Conservation (phyloP, 2,888 invertebrate species). For the Cyclophora albipunctata region DNA sequence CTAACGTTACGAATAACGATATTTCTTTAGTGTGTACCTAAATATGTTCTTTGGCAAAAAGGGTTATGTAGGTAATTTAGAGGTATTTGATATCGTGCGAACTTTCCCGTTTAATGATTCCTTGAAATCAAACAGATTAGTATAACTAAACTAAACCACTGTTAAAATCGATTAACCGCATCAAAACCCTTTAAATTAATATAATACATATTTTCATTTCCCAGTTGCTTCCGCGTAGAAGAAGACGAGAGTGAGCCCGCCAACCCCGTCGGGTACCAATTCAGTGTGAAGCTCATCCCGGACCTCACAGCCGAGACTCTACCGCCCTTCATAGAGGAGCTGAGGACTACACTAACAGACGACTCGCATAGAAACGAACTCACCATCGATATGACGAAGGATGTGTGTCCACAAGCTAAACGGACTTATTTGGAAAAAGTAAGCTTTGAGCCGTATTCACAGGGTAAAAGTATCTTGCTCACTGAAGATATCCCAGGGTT, state of each 20-base stretch:
- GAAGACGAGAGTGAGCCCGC: slow-evolving; percentile 33
- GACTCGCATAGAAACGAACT: slow-evolving; percentile 29
- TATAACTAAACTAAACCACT: too few species aligned
- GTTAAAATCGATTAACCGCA: too few species aligned
- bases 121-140: too few species aligned
- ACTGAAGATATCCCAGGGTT: too few species aligned
- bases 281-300: slow-evolving; percentile 66
- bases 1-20: too few species aligned
- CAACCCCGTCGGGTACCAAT: slow-evolving; percentile 58
- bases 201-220: not conserved
- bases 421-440: slow-evolving; percentile 76
- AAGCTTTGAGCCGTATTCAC: slow-evolving; percentile 4
- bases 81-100: too few species aligned
- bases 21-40: too few species aligned
- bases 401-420: slow-evolving; percentile 67
- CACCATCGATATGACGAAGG: slow-evolving; percentile 48
- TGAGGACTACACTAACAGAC: slow-evolving; percentile 37
- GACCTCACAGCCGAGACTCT: slow-evolving; percentile 46
- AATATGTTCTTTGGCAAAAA: too few species aligned
- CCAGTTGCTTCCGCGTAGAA: slow-evolving; percentile 74
- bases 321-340: slow-evolving; percentile 43
- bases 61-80: too few species aligned
- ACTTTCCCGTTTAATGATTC: too few species aligned
- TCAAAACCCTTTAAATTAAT: too few species aligned
- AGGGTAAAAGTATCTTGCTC: too few species aligned